phyloP scores from a whole-genome alignment of 1,140 invertebrate species.

The Lordiphosa collinella region DNA sequence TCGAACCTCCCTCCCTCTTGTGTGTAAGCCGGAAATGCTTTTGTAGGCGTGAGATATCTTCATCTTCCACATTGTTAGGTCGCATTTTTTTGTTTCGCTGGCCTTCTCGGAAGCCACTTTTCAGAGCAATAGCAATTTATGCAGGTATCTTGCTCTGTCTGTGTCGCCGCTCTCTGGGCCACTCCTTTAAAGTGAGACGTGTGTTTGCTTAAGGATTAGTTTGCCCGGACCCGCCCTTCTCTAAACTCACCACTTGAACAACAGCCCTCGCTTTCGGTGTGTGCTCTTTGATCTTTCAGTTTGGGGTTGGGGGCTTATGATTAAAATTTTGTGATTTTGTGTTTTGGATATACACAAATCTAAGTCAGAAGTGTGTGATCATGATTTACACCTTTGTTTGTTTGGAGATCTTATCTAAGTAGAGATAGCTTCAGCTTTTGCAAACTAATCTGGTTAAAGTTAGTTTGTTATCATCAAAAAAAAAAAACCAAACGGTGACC shows the following conservation, averaged over 20 bases:
- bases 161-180: neutral
- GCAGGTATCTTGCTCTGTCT: conserved; percentile 27
- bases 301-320: conserved; percentile 4
- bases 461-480: too few species aligned
- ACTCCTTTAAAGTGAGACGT: conserved; percentile 19
- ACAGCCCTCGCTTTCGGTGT: conserved; percentile 13
- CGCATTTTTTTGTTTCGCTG: conserved; percentile 1
- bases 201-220: conserved; percentile 45
- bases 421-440: too few species aligned
- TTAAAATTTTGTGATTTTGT: too few species aligned
- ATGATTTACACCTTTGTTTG: too few species aligned
- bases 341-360: too few species aligned
- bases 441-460: too few species aligned
- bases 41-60: conserved; percentile 57
- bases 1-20: conserved; percentile 3
- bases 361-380: too few species aligned
- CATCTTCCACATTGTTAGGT: conserved; percentile 15
- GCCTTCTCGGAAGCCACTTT: conserved; percentile 31
- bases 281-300: conserved; percentile 21
- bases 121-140: conserved; percentile 30
- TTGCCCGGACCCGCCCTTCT: conserved; percentile 8
- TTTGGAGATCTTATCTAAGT: too few species aligned
- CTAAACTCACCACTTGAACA: conserved; percentile 20
- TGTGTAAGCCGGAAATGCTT: conserved; percentile 47
- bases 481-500: too few species aligned